A percentile compares a stretch with the other conserved stretches of the same genome.
Evolutionary conservation across 2,797 vertebrate species (phyloP).

Genomic region (Acanthiza pusilla): DNA sequence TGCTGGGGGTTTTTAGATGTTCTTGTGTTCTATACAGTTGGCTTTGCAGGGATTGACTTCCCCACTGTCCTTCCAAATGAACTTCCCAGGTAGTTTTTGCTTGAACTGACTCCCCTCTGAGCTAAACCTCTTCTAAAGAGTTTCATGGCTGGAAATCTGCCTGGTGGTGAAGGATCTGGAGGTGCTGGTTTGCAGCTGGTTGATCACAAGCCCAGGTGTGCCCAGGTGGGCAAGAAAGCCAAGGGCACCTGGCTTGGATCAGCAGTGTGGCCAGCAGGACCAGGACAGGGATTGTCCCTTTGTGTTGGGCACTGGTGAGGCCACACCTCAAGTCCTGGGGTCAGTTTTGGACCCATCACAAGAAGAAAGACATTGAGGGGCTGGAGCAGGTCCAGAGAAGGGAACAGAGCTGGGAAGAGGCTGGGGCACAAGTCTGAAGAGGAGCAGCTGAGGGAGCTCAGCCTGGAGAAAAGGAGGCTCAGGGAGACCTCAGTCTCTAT

Average conservation of each 20-base stretch:
- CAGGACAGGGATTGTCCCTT: too few relatives aligned
- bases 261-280: background rate
- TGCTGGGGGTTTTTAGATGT: fast-evolving
- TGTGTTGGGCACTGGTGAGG: background rate
- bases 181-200: background rate
- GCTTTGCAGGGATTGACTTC: background rate
- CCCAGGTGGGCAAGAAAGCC: background rate
- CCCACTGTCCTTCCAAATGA: background rate
- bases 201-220: fast-evolving
- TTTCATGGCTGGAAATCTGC: background rate
- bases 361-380: background rate
- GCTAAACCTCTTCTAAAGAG: background rate
- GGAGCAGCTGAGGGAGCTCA: background rate
- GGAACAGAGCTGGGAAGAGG: background rate
- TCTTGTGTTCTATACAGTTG: background rate
- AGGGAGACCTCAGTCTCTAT: too few relatives aligned
- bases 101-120: background rate
- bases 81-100: background rate
- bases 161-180: background rate
- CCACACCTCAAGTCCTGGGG: fast-evolving
- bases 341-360: background rate
- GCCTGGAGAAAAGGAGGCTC: background rate
- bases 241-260: background rate
- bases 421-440: background rate
- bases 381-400: background rate